Conservation (phyloP, 2,888 invertebrate genomes). For the Pristionchus japonicus region DNA sequence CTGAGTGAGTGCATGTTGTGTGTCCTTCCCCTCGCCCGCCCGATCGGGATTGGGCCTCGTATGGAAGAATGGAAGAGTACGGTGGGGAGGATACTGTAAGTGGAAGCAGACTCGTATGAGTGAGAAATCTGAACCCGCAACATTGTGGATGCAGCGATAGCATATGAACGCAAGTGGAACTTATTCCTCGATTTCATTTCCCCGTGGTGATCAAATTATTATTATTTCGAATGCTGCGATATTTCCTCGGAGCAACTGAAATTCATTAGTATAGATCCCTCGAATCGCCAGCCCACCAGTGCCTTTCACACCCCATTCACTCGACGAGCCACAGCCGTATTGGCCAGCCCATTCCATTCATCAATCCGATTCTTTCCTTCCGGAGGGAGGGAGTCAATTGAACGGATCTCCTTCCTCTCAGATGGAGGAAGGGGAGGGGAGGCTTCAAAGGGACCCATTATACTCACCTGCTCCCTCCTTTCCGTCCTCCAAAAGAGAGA, state of each 20-base stretch:
- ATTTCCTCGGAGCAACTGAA: too few species aligned
- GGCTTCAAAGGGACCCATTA: conserved; percentile 21
- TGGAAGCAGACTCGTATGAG: background rate
- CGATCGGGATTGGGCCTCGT: background rate
- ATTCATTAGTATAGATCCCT: background rate
- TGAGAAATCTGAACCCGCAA: background rate
- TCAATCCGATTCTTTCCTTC: background rate
- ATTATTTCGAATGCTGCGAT: too few species aligned
- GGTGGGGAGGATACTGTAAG: background rate
- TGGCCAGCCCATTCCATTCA: conserved; percentile 13
- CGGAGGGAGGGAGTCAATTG: conserved; percentile 4
- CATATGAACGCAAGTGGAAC: too few species aligned
- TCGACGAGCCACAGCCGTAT: background rate
- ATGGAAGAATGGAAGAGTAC: background rate
- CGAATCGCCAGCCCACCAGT: background rate
- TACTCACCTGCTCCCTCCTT: background rate
- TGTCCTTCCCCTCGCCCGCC: background rate
- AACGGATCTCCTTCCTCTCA: background rate
- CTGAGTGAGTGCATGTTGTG: conserved; percentile 28
- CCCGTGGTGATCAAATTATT: too few species aligned
- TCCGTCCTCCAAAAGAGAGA: background rate
- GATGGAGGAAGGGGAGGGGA: background rate
- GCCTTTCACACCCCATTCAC: background rate
- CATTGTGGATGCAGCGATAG: background rate
- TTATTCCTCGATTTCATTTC: too few species aligned